Evolutionary conservation across 53 echinoderm and acorn worm genomes (phyloP), one percentile per base, ranked within the genome.

Genomic region (Echinometra lucunter): DNA sequence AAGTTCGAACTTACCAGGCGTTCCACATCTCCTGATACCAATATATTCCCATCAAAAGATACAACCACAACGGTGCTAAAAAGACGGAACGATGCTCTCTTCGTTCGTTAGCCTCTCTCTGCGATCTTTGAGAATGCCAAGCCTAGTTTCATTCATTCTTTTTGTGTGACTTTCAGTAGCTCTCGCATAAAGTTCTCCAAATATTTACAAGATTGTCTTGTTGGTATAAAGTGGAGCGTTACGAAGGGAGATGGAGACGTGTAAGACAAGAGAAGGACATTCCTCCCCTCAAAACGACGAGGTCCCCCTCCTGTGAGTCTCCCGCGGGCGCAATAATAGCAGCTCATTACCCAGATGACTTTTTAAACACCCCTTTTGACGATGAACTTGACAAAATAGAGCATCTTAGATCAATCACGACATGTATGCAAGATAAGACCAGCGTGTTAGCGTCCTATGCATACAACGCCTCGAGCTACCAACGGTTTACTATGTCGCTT

Each of bases 311-410:
- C 89, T 58, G 38, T 37, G 44, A 37, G 47, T 66, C 66, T 91
- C 91, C 91, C 72, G 66, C 44, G 66, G 91, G 91, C 91, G 49
- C 69, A 91, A 91, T 91, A 91, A 91, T 91, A 91, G 42, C 42
- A 70, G 67, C 91, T 91, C 66, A 91, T 91, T 91, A 91, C 69
- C 2, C 7, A 67, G 91, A 91, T 66, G 91, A 67, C 66, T 91
- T 91, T 66, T 91, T 91, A 91, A 91, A 91, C 91, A 91, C 70
- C 45, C 69, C 45, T 60, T 69, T 91, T 66, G 45, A 69, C 69
- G 91, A 91, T 91, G 91, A 91, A 91, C 91, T 66, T 67, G 91
- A 91, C 44, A 60, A 69, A 40, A 28, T 37, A 91, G 89, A 37
- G 58, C 66, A 60, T 45, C 23, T 18, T 28, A 91, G 63, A 89